phyloP scores from a whole-genome alignment of 2,113 vertebrate genomes.

The Mesoclemmys tuberculata region DNA sequence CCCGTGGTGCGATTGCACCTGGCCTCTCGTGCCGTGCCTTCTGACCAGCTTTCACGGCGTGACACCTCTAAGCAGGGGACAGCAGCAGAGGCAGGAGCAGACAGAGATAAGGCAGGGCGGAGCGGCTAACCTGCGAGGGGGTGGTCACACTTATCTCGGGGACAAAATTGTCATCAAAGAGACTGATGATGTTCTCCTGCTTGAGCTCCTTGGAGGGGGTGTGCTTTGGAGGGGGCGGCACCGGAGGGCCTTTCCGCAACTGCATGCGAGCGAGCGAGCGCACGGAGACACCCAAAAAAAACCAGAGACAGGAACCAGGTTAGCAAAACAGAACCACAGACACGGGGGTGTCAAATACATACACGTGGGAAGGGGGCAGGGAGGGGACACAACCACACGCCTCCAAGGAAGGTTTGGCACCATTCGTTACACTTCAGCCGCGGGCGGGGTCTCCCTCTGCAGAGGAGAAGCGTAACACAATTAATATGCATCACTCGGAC shows the following conservation, averaged over 20 bases:
- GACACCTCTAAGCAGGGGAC: slow-evolving; percentile 48
- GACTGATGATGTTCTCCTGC: slow-evolving; percentile 95
- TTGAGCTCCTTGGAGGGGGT: slow-evolving; percentile 97
- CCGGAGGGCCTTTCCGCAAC: slow-evolving; percentile 91
- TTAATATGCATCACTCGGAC: slow-evolving; percentile 75
- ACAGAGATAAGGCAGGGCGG: slow-evolving; percentile 51
- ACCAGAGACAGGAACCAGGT: slow-evolving; percentile 80
- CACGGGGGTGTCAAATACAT: slow-evolving; percentile 24
- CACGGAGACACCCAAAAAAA: slow-evolving; percentile 74
- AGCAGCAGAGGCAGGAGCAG: slow-evolving; percentile 33
- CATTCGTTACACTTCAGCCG: slow-evolving; percentile 76
- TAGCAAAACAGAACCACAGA: slow-evolving; percentile 74
- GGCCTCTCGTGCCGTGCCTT: background rate
- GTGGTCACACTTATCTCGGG: slow-evolving; percentile 96
- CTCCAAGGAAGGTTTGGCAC: slow-evolving; percentile 73
- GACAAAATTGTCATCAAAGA: slow-evolving; percentile 94
- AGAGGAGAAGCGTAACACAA: slow-evolving; percentile 76
- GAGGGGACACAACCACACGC: slow-evolving; percentile 4
- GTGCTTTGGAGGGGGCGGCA: slow-evolving; percentile 97
- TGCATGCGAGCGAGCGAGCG: slow-evolving; percentile 80
- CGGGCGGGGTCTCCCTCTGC: slow-evolving; percentile 62
- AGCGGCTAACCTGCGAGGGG: slow-evolving; percentile 93
- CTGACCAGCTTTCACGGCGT: slow-evolving; percentile 73
- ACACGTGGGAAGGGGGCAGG: slow-evolving; percentile 17
- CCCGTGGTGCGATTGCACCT: background rate